Evolutionary conservation across 2,797 vertebrate genomes (phyloP).

Genomic region (Zalophus californianus): DNA sequence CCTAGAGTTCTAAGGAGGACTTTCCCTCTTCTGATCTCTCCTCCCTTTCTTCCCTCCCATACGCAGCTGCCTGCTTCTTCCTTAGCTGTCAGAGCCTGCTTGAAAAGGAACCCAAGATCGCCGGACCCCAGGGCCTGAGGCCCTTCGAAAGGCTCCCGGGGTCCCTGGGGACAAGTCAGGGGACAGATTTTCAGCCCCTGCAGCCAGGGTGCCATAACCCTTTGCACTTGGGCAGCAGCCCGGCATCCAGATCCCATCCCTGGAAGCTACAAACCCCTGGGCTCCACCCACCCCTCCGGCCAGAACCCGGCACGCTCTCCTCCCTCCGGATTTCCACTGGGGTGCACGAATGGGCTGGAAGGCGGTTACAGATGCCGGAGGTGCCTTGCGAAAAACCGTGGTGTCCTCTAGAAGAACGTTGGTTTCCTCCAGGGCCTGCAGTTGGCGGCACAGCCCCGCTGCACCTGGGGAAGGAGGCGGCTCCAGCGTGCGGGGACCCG

Average conservation of each 20-base stretch:
- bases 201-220: background rate
- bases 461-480: background rate
- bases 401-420: background rate
- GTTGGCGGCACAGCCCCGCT: background rate
- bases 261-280: background rate
- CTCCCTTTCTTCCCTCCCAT: background rate
- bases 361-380: background rate
- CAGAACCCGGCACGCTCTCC: background rate
- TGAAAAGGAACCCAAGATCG: background rate
- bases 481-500: background rate
- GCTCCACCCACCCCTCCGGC: slow-evolving; percentile 21
- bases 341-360: background rate
- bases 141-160: background rate
- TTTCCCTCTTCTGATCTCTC: background rate
- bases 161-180: background rate
- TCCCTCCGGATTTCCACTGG: background rate
- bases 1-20: background rate
- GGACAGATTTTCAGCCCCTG: background rate
- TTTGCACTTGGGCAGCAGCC: background rate
- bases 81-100: background rate
- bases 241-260: background rate
- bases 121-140: background rate
- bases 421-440: background rate
- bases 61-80: background rate
- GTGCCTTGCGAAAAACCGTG: background rate